Conservation (phyloP, 2,888 invertebrate species). For the Plebejus melissa region DNA sequence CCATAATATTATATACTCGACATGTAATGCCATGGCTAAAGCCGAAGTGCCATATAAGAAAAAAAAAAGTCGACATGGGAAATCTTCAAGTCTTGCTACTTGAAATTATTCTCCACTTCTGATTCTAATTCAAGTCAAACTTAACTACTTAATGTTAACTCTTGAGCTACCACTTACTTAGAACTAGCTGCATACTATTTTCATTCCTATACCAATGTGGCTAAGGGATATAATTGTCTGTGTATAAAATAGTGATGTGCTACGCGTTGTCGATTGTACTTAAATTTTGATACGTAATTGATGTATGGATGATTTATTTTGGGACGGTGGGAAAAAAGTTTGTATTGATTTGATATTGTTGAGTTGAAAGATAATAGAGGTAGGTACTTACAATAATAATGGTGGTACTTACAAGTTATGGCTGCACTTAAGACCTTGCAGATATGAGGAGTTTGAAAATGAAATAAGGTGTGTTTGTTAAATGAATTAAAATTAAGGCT, state of each 20-base stretch:
- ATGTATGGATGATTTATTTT: constrained; percentile 47
- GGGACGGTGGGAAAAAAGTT: constrained; percentile 51
- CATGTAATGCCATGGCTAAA: no score
- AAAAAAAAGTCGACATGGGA: constrained; percentile 47
- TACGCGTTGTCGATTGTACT: constrained; percentile 38
- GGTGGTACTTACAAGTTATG: neutral
- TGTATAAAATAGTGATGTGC: constrained; percentile 30
- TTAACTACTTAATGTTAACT: constrained; percentile 44
- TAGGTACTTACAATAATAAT: constrained; percentile 8
- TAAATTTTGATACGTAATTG: constrained; percentile 41
- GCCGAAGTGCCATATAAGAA: no score
- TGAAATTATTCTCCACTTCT: constrained; percentile 43
- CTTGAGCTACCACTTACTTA: constrained; percentile 40
- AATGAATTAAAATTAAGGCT: neutral
- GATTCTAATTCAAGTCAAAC: constrained; percentile 45
- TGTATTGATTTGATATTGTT: constrained; percentile 30
- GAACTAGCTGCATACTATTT: constrained; percentile 28
- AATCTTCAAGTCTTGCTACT: constrained; percentile 46
- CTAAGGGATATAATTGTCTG: constrained; percentile 27
- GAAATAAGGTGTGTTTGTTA: neutral
- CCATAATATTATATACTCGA: no score
- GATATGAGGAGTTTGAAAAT: neutral
- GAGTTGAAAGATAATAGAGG: neutral
- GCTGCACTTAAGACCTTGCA: neutral
- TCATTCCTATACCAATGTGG: neutral